Conservation (phyloP, 2,797 vertebrate genomes). For the Phrynocephalus forsythii region DNA sequence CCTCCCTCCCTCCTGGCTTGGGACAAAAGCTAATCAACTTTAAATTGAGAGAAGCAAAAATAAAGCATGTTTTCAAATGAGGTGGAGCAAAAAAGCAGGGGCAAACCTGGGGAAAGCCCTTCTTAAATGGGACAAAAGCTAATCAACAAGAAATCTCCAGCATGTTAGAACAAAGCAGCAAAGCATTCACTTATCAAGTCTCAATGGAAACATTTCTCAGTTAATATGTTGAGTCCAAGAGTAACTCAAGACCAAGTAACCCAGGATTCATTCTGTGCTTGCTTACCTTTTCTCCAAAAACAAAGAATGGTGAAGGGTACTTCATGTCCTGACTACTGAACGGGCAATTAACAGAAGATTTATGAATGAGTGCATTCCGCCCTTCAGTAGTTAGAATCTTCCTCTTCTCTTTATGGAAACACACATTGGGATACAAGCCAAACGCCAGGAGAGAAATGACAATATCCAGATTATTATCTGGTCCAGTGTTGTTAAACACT, state of each 20-base stretch:
- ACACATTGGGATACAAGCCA: conserved; percentile 94
- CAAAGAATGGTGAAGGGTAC: conserved; percentile 94
- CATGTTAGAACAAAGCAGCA: background rate
- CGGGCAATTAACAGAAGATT: conserved; percentile 96
- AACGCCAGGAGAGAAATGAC: conserved; percentile 93
- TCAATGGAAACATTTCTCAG: background rate
- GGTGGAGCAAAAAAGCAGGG: background rate
- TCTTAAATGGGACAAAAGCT: too few relatives aligned
- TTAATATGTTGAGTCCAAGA: background rate
- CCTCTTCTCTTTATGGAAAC: conserved; percentile 97
- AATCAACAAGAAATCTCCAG: background rate
- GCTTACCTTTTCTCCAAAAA: conserved; percentile 95
- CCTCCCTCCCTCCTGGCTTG: background rate
- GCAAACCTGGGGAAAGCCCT: background rate
- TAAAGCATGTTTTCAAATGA: background rate
- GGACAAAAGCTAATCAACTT: too few relatives aligned
- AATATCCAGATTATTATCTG: conserved; percentile 94
- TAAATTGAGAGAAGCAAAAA: too few relatives aligned
- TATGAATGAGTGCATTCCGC: conserved; percentile 95
- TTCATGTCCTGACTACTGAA: conserved; percentile 93
- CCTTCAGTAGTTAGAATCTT: conserved; percentile 97
- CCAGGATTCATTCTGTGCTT: background rate
- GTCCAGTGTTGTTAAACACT: conserved; percentile 88
- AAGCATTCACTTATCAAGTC: background rate
- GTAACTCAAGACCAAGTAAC: background rate